These are phyloP conservation scores for Andrena praecox DNA, from an alignment of 2,888 invertebrate species.

Conservation along the genomic window DNA sequence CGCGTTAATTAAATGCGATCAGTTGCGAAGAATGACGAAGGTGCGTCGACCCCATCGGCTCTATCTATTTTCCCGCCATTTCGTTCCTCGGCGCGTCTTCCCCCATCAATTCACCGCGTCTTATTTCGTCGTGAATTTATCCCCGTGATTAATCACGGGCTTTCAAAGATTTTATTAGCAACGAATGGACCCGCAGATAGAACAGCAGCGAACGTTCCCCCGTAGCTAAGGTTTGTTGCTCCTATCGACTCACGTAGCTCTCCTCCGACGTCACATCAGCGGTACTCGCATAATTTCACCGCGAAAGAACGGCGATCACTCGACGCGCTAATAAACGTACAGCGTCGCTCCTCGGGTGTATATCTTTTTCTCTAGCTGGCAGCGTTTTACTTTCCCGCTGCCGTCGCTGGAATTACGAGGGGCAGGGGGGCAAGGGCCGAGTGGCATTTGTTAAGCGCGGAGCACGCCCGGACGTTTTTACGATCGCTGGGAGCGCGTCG, in stretches of 20 bases:
- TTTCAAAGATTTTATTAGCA: conserved; percentile 32
- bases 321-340: conserved; percentile 39
- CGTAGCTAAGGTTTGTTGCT: conserved; percentile 7
- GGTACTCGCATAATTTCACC: conserved; percentile 16
- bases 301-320: not conserved
- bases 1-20: not conserved
- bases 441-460: conserved; percentile 57
- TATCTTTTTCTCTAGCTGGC: conserved; percentile 28
- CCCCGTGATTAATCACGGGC: not conserved
- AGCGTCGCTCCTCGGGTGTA: not conserved
- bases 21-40: not conserved
- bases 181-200: not conserved
- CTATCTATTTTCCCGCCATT: not conserved
- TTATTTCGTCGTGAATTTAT: conserved; percentile 14
- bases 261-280: not conserved
- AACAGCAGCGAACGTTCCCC: conserved; percentile 2
- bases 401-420: conserved; percentile 53
- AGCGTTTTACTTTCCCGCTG: conserved; percentile 29
- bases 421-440: conserved; percentile 4
- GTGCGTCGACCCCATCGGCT: not conserved
- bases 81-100: not conserved
- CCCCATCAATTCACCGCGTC: not conserved
- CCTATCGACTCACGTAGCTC: not conserved
- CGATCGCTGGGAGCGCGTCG: conserved; percentile 51
- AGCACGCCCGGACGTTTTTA: conserved; percentile 63